Evolutionary conservation across 2,888 invertebrate genomes (phyloP), one percentile per base, ranked within the genome.

Genomic region (Leistus spinibarbis): DNA sequence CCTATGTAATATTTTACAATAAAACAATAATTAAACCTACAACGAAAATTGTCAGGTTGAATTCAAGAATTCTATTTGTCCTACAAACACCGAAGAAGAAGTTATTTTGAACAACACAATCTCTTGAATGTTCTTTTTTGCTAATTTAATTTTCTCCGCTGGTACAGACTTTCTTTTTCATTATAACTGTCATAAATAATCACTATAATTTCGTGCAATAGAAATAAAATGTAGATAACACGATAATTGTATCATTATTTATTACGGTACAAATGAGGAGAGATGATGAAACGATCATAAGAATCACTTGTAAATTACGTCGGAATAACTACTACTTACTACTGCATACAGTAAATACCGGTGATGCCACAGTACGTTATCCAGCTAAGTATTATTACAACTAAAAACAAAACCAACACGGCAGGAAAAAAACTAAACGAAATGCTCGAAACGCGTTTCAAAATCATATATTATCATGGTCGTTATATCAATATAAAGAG

Each of bases 401-500:
- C 40, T 40, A 40, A 40, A 40, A 40, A 40, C 40, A 40, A 40
- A 40, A 40, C 40, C 40, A 40, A 40, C 7, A 40, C 40, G 40
- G 13, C 40, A 40, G 40, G 40, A 40, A 16, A 53, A 66, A 40
- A 66, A 40, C 24, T 1, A 9, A 23, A 10, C 63, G 23, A 63
- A 63, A 63, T 63, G n/a, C 19, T 40, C 13, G n/a, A 63, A 63
- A 63, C n/a, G 20, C 66, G 24, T 40, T 13, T 66, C 9, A 40
- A 40, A 16, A 66, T 66, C 65, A 27, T 66, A 66, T 40, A 66
- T 53, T 17, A 40, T 17, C 40, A 53, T 53, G 9, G 66, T 20
- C 40, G 53, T 19, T 70, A 22, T 70, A 70, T 71, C 71, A 60
- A 62, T 73, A 73, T 62, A 64, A 67, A 66, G n/a, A n/a, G 66